Percentiles rank a stretch among this genome's conserved stretches.
Evolutionary conservation across 1,140 invertebrate genomes (phyloP).

Genomic region (Pseudomyrmex gracilis): DNA sequence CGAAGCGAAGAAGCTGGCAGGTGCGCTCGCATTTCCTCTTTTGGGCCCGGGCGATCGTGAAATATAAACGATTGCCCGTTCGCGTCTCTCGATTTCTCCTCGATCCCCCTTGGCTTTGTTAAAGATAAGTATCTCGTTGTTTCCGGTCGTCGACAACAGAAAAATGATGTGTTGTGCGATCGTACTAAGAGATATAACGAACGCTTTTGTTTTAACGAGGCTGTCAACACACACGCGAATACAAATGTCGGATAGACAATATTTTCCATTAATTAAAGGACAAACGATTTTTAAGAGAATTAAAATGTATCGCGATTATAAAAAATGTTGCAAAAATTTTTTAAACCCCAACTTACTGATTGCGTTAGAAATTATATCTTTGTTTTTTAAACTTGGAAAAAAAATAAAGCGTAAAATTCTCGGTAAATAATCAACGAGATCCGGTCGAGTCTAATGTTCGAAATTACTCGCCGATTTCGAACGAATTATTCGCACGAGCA

Average conservation of each 20-base stretch:
- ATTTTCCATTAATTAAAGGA: not conserved
- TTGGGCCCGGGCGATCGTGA: constrained; percentile 62
- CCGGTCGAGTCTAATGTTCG: not conserved
- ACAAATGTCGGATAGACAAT: no score
- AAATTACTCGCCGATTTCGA: constrained; percentile 25
- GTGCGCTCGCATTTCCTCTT: constrained; percentile 58
- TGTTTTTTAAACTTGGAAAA: not conserved
- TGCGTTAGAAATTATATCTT: no score
- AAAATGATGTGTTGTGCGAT: not conserved
- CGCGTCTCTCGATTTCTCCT: constrained; percentile 26
- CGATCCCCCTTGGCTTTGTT: constrained; percentile 18
- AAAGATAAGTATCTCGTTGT: constrained; percentile 42
- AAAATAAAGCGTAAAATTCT: not conserved
- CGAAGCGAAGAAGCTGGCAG: constrained; percentile 43
- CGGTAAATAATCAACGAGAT: not conserved
- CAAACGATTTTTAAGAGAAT: constrained; percentile 24
- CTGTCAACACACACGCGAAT: not conserved
- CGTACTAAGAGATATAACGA: not conserved
- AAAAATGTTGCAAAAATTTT: not conserved
- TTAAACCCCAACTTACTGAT: no score
- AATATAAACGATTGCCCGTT: constrained; percentile 54
- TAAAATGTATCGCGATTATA: not conserved
- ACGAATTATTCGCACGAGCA: constrained; percentile 34
- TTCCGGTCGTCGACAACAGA: constrained; percentile 29
- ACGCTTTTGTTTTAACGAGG: constrained; percentile 29